Evolutionary conservation across 2,113 vertebrate genomes (phyloP).

Genomic region (Ovis aries): ARS-UI_Ramb_v3.0 NC_056061.1:38833501-38834000

Average conservation of each 20-base stretch:
- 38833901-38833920: not conserved
- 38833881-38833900: not conserved
- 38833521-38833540: too few species aligned
- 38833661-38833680: not conserved
- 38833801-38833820: not conserved
- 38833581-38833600: not conserved
- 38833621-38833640: not conserved
- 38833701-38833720: not conserved
- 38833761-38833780: not conserved
- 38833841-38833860: not conserved
- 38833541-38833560: not conserved
- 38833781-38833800: not conserved
- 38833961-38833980: not conserved
- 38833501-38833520: too few species aligned
- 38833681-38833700: not conserved
- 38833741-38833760: too few species aligned
- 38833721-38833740: not conserved
- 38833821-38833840: not conserved
- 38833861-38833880: not conserved
- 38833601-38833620: not conserved
- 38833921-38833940: not conserved
- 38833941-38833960: not conserved
- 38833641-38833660: not conserved
- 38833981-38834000: not conserved
- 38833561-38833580: not conserved